These are phyloP conservation scores for Lasioglossum pauxillum DNA, from an alignment of 2,888 invertebrate genomes.

Conservation along the genomic window DNA sequence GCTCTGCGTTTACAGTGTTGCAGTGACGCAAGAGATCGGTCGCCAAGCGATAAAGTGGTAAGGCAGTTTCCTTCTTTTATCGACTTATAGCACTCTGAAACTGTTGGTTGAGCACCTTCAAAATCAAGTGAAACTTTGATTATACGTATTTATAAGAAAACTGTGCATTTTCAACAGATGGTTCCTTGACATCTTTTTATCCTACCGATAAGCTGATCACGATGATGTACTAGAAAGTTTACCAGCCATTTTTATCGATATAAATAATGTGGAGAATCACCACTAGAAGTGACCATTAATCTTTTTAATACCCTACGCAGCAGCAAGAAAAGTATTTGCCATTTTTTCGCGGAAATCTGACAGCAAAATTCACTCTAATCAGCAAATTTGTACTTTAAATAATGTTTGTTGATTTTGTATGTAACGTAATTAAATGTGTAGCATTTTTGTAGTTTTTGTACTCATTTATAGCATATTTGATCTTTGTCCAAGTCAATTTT, in stretches of 20 bases:
- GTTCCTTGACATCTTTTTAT: background rate
- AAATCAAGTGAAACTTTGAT: background rate
- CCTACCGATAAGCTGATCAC: background rate
- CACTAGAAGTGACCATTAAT: constrained; percentile 5
- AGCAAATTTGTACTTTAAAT: background rate
- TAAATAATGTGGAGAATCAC: background rate
- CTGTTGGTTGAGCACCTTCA: background rate
- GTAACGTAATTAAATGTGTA: background rate
- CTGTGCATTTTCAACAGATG: background rate
- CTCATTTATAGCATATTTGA: background rate
- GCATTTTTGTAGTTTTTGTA: background rate
- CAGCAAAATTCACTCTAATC: background rate
- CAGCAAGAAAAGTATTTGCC: constrained; percentile 1
- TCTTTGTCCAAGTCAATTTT: background rate
- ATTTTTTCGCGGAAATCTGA: background rate
- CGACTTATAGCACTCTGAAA: background rate
- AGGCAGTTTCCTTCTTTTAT: background rate
- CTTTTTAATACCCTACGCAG: background rate
- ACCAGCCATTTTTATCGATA: background rate
- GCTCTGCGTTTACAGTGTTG: background rate
- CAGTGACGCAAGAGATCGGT: background rate
- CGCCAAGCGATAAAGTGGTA: background rate
- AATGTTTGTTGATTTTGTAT: background rate
- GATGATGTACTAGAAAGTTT: background rate
- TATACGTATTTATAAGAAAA: background rate